Conservation (phyloP, 2,113 vertebrate species). For the Proterorhinus semilunaris region DNA sequence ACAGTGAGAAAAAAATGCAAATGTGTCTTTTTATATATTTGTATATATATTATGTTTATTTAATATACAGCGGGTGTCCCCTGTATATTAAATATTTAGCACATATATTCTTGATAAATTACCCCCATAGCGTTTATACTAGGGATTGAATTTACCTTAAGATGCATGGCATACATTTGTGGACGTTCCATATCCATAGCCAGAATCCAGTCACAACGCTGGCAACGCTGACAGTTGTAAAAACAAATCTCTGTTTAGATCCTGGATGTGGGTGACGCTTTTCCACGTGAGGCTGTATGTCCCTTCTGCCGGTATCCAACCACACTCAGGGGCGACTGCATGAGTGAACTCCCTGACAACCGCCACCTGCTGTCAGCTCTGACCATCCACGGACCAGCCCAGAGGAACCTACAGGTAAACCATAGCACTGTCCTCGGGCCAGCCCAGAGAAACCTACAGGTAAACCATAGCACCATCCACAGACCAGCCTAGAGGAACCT, state of each 20-base stretch:
- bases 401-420: conserved; percentile 74
- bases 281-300: conserved; percentile 84
- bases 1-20: too few species aligned
- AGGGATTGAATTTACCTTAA: too few species aligned
- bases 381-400: conserved; percentile 79
- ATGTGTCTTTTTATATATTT: too few species aligned
- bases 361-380: conserved; percentile 85
- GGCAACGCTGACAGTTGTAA: too few species aligned
- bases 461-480: not conserved
- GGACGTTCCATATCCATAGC: too few species aligned
- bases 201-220: too few species aligned
- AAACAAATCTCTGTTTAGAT: conserved; percentile 58
- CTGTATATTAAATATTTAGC: too few species aligned
- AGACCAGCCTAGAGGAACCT: not conserved
- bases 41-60: too few species aligned
- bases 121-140: too few species aligned
- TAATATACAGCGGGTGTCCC: too few species aligned
- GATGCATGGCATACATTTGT: too few species aligned
- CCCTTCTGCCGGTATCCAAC: conserved; percentile 92
- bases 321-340: conserved; percentile 79
- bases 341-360: conserved; percentile 87
- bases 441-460: not conserved
- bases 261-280: conserved; percentile 86
- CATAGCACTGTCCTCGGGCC: not conserved
- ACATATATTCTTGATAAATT: too few species aligned